These are phyloP conservation scores for Amphiprion percula DNA, from an alignment of 2,113 vertebrate genomes.

Conservation along the genomic window DNA sequence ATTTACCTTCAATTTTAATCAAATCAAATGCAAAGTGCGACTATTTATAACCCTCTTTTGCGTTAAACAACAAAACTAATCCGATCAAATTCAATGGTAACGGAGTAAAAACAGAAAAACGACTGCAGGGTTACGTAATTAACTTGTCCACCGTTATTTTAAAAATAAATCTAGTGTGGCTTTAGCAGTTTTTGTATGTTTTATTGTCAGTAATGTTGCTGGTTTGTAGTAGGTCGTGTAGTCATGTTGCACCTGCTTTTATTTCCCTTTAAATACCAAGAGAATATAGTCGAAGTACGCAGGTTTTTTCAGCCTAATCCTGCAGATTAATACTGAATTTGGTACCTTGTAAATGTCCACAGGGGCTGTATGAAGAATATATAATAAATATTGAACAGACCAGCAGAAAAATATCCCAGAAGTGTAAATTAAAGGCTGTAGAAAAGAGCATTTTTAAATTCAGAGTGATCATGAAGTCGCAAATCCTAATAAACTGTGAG, in stretches of 20 bases:
- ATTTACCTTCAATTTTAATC: too few species aligned
- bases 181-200: not conserved
- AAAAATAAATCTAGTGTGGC: not conserved
- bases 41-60: too few species aligned
- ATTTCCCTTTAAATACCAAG: not conserved
- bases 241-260: slow-evolving; percentile 60
- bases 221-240: not conserved
- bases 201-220: not conserved
- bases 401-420: too few species aligned
- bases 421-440: too few species aligned
- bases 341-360: not conserved
- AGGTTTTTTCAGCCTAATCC: not conserved
- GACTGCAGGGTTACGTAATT: not conserved
- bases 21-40: too few species aligned
- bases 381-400: not conserved
- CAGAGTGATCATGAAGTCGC: too few species aligned
- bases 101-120: not conserved
- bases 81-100: not conserved
- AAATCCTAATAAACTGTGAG: too few species aligned
- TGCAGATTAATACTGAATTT: slow-evolving; percentile 18
- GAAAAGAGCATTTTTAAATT: too few species aligned
- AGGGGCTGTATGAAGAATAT: not conserved
- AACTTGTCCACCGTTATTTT: not conserved
- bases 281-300: not conserved
- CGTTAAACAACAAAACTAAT: not conserved